Evolutionary conservation across 37 sponge, comb jelly and placozoan species (phyloP).

Genomic region (Trichoplax adhaerens): DNA sequence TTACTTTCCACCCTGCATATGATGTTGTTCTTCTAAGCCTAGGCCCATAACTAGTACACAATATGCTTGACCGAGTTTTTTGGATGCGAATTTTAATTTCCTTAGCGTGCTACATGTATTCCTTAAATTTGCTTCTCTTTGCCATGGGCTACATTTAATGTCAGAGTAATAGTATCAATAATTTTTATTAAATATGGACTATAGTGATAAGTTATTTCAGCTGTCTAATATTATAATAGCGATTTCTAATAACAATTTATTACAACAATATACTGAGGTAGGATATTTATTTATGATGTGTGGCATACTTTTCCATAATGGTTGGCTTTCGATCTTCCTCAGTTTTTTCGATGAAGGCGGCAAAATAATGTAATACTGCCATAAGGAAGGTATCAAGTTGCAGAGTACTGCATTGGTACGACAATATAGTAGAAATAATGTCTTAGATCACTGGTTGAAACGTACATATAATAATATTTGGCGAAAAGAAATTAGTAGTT

Average conservation of each 20-base stretch:
- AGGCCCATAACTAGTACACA: conserved; percentile 4
- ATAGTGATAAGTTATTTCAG: conserved; percentile 19
- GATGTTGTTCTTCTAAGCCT: conserved; percentile 8
- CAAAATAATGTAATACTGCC: conserved; percentile 21
- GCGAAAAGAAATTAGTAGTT: no score
- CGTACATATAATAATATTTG: no score
- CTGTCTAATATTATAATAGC: background rate
- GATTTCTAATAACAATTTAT: no score
- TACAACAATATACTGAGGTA: conserved; percentile 7
- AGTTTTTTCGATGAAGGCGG: conserved; percentile 9
- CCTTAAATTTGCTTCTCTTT: no score
- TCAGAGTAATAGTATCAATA: background rate
- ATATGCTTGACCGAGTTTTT: background rate
- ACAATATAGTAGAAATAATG: no score
- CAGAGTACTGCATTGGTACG: conserved; percentile 15
- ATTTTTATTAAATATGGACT: conserved; percentile 13
- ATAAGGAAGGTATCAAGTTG: conserved; percentile 30
- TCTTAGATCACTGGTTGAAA: no score
- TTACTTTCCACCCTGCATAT: conserved; percentile 10
- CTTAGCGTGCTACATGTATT: background rate
- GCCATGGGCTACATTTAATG: no score
- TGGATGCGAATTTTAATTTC: background rate
- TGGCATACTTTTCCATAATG: conserved; percentile 3
- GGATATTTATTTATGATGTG: conserved; percentile 8
- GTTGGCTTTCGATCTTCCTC: conserved; percentile 5